These are phyloP conservation scores for Hypocryptadius cinnamomeus DNA, from an alignment of 2,113 vertebrate genomes.

Conservation along the genomic window DNA sequence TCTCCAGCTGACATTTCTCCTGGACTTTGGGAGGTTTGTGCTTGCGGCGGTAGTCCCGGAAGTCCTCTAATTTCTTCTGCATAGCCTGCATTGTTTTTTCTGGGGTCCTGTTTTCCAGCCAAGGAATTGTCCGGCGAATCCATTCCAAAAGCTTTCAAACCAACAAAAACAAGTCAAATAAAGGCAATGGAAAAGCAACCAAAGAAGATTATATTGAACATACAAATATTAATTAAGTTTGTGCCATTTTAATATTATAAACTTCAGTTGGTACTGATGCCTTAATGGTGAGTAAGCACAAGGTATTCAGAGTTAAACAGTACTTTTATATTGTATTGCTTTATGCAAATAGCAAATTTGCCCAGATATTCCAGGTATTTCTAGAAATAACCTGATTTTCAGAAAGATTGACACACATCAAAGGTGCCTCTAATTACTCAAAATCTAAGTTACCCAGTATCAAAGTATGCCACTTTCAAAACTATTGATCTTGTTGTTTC, in stretches of 20 bases:
- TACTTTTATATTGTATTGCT: not conserved
- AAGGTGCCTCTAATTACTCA: not conserved
- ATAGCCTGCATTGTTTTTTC: conserved; percentile 95
- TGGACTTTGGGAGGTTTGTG: conserved; percentile 98
- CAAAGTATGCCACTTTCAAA: not conserved
- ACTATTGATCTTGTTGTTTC: not conserved
- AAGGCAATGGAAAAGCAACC: not conserved
- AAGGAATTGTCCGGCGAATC: conserved; percentile 95
- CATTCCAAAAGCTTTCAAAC: conserved; percentile 85
- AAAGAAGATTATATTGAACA: not conserved
- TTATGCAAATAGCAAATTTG: not conserved
- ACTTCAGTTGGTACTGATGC: not conserved
- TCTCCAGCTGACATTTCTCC: conserved; percentile 98
- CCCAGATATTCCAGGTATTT: not conserved
- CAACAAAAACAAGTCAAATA: not conserved
- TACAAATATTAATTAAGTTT: not conserved
- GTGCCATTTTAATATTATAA: not conserved
- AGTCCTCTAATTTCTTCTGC: conserved; percentile 96
- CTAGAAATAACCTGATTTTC: not conserved
- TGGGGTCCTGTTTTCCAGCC: conserved; percentile 91
- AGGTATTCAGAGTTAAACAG: not conserved
- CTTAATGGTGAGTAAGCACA: not conserved
- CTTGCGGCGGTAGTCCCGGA: conserved; percentile 92
- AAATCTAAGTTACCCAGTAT: not conserved
- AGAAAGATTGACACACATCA: not conserved